phyloP scores from a whole-genome alignment of 1,140 invertebrate species.

The Lepidurus couesii region DNA sequence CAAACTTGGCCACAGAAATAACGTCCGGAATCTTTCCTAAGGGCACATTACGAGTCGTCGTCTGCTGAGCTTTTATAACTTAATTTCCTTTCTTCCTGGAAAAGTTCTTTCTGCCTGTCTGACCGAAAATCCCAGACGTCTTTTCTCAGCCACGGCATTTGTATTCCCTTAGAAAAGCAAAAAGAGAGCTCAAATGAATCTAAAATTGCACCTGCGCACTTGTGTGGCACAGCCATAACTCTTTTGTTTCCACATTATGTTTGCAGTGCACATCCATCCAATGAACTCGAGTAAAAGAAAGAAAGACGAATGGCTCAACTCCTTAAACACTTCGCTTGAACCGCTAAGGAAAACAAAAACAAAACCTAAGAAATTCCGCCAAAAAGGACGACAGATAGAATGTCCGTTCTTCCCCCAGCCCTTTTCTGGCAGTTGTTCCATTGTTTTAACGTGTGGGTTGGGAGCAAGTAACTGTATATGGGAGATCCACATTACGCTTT shows the following conservation, averaged over 20 bases:
- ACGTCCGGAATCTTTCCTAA: not conserved
- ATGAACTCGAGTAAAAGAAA: not conserved
- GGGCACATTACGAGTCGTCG: not conserved
- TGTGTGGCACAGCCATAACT: not conserved
- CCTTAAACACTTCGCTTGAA: not conserved
- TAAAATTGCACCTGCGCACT: constrained; percentile 1
- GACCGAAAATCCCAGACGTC: not conserved
- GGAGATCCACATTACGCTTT: constrained; percentile 21
- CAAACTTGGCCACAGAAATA: not conserved
- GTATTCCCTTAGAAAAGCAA: not conserved
- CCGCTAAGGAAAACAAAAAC: not conserved
- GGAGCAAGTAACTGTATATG: constrained; percentile 1
- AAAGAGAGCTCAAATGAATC: not conserved
- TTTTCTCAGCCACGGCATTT: not conserved
- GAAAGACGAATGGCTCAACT: not conserved
- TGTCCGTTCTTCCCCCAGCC: not conserved
- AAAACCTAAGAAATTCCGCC: not conserved
- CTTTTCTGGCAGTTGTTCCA: constrained; percentile 2
- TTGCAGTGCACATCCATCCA: constrained; percentile 7
- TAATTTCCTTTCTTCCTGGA: not conserved
- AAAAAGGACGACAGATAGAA: constrained; percentile 10
- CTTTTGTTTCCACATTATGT: constrained; percentile 5
- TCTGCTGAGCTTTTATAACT: not conserved
- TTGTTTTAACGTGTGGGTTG: constrained; percentile 4
- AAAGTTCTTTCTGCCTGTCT: not conserved